Conservation (phyloP, 37 sponge, comb jelly and placozoan species). For the Theonella swinhoei region DNA sequence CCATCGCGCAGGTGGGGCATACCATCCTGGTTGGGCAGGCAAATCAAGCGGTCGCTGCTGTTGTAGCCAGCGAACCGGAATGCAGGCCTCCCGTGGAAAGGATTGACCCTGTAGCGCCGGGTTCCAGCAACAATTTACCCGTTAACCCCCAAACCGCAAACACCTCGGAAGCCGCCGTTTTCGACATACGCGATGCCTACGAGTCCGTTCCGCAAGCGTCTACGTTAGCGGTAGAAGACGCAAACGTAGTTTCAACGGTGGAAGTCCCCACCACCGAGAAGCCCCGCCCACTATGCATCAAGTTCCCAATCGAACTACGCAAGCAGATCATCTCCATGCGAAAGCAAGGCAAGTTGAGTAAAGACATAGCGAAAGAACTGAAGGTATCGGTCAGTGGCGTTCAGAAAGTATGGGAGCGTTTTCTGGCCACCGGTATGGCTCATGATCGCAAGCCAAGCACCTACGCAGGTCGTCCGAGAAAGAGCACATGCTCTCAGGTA, state of each 20-base stretch:
- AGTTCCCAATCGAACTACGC: constrained; percentile 57
- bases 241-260: constrained; percentile 33
- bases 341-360: constrained; percentile 54
- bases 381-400: constrained; percentile 74
- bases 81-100: background rate
- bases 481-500: constrained; percentile 31
- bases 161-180: background rate
- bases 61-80: background rate
- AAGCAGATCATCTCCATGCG: constrained; percentile 56
- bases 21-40: background rate
- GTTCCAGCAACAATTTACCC: background rate
- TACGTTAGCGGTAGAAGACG: background rate
- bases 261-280: constrained; percentile 32
- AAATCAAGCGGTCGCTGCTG: background rate
- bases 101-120: background rate
- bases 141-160: constrained; percentile 39
- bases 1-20: constrained; percentile 45
- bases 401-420: constrained; percentile 78
- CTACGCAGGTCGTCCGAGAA: constrained; percentile 58
- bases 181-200: background rate
- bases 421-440: constrained; percentile 64
- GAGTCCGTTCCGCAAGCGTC: background rate
- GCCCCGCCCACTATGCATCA: constrained; percentile 35
- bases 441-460: constrained; percentile 58
- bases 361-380: constrained; percentile 68